Conservation (phyloP, 2,888 invertebrate species). For the Unio pictorum region DNA sequence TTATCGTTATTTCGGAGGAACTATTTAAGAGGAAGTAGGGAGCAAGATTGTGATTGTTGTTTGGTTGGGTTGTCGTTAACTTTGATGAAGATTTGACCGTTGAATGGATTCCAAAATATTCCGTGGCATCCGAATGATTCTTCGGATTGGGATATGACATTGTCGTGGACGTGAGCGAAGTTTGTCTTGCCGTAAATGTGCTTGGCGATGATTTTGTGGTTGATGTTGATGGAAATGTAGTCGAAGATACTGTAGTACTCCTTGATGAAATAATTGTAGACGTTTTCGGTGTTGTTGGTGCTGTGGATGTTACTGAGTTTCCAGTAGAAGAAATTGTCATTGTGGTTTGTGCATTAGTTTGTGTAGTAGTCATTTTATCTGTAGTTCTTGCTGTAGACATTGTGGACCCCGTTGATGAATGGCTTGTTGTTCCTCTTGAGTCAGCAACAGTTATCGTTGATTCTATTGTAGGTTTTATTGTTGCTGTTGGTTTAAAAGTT, state of each 20-base stretch:
- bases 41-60: too few relatives aligned
- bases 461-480: neutral
- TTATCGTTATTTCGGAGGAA: too few relatives aligned
- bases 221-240: neutral
- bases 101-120: neutral
- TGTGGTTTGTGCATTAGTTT: neutral
- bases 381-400: neutral
- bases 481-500: neutral
- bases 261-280: neutral
- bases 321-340: neutral
- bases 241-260: neutral
- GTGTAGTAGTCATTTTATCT: neutral
- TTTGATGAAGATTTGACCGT: too few relatives aligned
- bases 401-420: neutral
- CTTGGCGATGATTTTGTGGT: slow-evolving; percentile 1
- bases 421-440: neutral
- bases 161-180: neutral
- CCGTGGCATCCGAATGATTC: neutral
- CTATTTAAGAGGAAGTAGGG: too few relatives aligned
- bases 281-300: slow-evolving; percentile 1
- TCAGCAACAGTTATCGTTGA: neutral
- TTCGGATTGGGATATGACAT: slow-evolving; percentile 1
- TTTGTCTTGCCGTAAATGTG: neutral
- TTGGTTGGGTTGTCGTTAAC: too few relatives aligned
- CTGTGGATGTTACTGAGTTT: neutral